Conservation (phyloP, 2,888 invertebrate species). For the Tridacna gigas region DNA sequence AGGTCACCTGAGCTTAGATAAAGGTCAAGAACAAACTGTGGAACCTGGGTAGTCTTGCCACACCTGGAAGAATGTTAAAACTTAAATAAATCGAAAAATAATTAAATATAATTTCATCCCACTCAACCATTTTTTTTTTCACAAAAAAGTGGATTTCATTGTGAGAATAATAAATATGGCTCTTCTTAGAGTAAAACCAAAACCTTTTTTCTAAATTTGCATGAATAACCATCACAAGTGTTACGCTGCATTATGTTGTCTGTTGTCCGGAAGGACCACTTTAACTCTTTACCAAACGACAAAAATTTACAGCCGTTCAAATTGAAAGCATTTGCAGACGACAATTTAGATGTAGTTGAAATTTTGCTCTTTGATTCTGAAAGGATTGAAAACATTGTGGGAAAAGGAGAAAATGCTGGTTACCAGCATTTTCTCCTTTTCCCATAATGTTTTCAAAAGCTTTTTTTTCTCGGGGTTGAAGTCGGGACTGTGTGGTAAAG, state of each 20-base stretch:
- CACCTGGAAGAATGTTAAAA: conserved; percentile 69
- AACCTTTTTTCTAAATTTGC: too few species aligned
- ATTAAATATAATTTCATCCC: too few species aligned
- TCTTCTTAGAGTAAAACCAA: too few species aligned
- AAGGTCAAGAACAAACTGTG: conserved; percentile 94
- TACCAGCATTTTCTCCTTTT: neutral
- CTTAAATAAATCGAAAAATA: too few species aligned
- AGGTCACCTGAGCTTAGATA: conserved; percentile 87
- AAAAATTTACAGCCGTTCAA: neutral
- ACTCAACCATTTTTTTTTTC: too few species aligned
- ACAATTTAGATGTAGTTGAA: neutral
- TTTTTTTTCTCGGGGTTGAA: neutral
- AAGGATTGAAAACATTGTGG: neutral
- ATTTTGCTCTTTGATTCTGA: neutral
- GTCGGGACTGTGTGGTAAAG: too few species aligned
- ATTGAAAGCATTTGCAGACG: neutral
- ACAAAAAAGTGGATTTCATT: too few species aligned
- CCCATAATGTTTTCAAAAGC: neutral
- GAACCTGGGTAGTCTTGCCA: conserved; percentile 87
- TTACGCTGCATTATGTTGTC: too few species aligned
- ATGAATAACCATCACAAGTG: too few species aligned
- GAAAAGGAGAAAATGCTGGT: neutral
- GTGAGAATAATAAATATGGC: too few species aligned
- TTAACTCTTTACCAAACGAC: neutral
- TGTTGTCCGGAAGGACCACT: too few species aligned